Percentiles rank a stretch among this genome's conserved stretches.
Conservation (phyloP, 2,113 vertebrate genomes). For the Pipa parva region DNA sequence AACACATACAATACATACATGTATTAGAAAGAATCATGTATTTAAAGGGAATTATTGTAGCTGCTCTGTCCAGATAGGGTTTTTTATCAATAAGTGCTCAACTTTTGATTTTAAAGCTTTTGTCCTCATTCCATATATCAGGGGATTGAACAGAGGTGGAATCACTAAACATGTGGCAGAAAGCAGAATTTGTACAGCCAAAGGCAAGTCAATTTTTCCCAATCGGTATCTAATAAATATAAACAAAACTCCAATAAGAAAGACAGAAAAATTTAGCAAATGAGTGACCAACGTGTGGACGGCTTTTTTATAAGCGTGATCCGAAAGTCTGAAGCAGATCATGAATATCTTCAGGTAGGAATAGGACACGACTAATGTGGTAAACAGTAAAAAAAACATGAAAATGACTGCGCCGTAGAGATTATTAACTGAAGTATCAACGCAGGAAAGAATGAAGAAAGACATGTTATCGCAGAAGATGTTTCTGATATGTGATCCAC, state of each 20-base stretch:
- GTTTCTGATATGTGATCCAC: not conserved
- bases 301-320: not conserved
- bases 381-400: not conserved
- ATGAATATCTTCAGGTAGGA: not conserved
- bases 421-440: not conserved
- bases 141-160: not conserved
- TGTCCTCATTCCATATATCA: slow-evolving; percentile 13
- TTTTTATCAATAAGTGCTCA: too few species aligned
- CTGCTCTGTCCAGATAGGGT: too few species aligned
- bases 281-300: slow-evolving; percentile 1
- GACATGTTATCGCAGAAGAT: slow-evolving; percentile 3
- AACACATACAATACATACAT: too few species aligned
- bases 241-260: not conserved
- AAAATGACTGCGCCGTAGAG: not conserved
- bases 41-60: too few species aligned
- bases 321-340: not conserved
- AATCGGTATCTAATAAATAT: not conserved
- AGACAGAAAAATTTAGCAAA: not conserved
- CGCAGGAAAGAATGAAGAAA: not conserved
- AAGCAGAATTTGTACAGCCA: not conserved
- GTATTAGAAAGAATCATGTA: too few species aligned
- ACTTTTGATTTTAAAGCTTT: not conserved
- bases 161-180: not conserved
- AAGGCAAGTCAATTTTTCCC: not conserved
- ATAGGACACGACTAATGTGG: not conserved